These are phyloP conservation scores for Egretta garzetta DNA, from an alignment of 2,113 vertebrate species.

Conservation along the genomic window DNA sequence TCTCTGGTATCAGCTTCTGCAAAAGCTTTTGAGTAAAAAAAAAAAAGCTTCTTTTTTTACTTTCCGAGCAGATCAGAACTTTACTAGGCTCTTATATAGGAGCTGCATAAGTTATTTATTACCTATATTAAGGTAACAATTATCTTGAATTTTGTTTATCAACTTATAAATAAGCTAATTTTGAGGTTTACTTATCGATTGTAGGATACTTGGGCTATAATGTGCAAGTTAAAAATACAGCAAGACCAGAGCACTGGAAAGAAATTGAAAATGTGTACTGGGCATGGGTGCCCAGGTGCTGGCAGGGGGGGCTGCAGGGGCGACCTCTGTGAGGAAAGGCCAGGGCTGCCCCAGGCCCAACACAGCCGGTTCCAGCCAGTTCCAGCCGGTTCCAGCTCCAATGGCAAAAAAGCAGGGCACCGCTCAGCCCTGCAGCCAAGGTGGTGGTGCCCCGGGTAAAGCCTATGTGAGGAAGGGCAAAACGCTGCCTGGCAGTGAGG, in stretches of 20 bases:
- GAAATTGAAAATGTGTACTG: background rate
- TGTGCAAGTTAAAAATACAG: background rate
- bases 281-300: background rate
- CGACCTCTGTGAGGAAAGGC: background rate
- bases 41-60: no score
- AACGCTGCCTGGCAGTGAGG: background rate
- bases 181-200: background rate
- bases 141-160: background rate
- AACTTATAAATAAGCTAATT: background rate
- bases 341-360: rapidly evolving
- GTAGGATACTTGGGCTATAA: background rate
- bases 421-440: rapidly evolving
- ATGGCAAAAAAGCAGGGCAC: rapidly evolving
- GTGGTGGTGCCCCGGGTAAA: rapidly evolving
- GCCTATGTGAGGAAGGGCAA: background rate
- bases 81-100: background rate
- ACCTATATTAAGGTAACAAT: background rate
- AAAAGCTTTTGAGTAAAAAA: background rate
- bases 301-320: background rate
- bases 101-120: background rate
- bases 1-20: background rate
- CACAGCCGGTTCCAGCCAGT: background rate
- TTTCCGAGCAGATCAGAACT: background rate
- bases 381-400: background rate
- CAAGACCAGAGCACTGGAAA: background rate